Conservation (phyloP, 1,140 invertebrate species). For the Drosophila serrata region DNA sequence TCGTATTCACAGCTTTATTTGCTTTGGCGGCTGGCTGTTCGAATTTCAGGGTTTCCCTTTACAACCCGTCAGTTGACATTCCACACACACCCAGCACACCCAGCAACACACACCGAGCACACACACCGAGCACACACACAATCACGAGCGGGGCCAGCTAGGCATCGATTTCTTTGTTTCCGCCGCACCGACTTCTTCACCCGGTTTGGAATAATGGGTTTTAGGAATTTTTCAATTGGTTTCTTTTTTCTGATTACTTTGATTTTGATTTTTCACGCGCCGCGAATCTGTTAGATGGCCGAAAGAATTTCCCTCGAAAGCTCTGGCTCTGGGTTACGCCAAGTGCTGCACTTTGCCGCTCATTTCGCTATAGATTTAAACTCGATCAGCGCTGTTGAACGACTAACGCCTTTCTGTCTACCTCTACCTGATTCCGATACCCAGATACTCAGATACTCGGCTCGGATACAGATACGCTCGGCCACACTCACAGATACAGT, state of each 20-base stretch:
- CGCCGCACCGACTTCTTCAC: conserved; percentile 37
- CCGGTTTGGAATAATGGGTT: conserved; percentile 1
- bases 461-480: conserved; percentile 33
- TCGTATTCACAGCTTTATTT: conserved; percentile 58
- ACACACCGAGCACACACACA: conserved; percentile 37
- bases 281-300: conserved; percentile 25
- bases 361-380: conserved; percentile 75
- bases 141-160: conserved; percentile 26
- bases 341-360: conserved; percentile 55
- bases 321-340: conserved; percentile 28
- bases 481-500: conserved; percentile 20
- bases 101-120: conserved; percentile 47
- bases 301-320: conserved; percentile 37
- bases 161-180: conserved; percentile 59
- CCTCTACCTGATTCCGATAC: conserved; percentile 85
- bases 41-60: conserved; percentile 80
- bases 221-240: not conserved
- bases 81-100: conserved; percentile 54
- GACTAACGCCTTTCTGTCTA: conserved; percentile 85
- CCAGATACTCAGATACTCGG: conserved; percentile 57
- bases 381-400: conserved; percentile 85
- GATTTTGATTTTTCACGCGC: conserved; percentile 9
- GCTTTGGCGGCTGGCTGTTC: conserved; percentile 53
- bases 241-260: conserved; percentile 5
- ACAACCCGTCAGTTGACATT: conserved; percentile 82